These are phyloP conservation scores for Stenolophus ochropezus DNA, from an alignment of 2,888 invertebrate species.

Conservation along the genomic window DNA sequence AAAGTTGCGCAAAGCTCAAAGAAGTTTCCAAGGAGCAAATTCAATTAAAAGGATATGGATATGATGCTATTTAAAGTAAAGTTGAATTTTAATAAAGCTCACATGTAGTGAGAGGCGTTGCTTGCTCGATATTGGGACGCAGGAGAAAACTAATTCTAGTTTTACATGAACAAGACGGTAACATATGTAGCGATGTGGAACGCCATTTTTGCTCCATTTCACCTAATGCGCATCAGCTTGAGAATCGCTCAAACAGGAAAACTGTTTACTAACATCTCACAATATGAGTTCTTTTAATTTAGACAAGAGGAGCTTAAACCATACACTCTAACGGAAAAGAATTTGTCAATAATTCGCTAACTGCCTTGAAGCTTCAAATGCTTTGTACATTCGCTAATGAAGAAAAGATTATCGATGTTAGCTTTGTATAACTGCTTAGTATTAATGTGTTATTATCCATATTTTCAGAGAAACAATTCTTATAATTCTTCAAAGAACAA, in stretches of 20 bases:
- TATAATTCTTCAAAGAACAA: no score
- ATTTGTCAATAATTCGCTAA: background rate
- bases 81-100: constrained; percentile 54
- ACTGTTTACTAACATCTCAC: background rate
- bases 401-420: background rate
- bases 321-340: background rate
- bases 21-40: constrained; percentile 31
- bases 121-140: constrained; percentile 4
- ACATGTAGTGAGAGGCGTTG: background rate
- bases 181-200: constrained; percentile 11
- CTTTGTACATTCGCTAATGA: background rate
- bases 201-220: constrained; percentile 19
- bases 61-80: constrained; percentile 52
- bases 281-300: background rate
- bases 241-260: background rate
- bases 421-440: no score
- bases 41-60: constrained; percentile 56
- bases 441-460: no score
- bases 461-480: no score
- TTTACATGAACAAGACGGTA: constrained; percentile 36
- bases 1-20: background rate
- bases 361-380: background rate
- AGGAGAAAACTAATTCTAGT: constrained; percentile 26
- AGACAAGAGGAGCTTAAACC: background rate
- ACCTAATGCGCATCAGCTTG: background rate